A percentile compares a stretch with the other conserved stretches of the same genome.
phyloP scores from a whole-genome alignment of 2,797 vertebrate genomes.

The Mallotus villosus region DNA sequence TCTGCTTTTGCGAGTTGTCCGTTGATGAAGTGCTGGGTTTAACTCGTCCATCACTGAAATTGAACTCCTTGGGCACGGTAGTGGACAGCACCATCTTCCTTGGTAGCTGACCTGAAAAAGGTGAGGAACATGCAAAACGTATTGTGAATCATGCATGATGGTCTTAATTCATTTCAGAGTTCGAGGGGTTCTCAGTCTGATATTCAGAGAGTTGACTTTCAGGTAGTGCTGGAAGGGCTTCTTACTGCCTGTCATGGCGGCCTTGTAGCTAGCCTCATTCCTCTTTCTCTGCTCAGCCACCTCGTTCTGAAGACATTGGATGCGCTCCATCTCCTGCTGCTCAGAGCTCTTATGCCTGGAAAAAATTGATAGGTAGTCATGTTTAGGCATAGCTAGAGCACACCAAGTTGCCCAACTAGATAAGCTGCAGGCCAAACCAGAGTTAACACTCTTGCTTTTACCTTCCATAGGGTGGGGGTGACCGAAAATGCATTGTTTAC shows the following conservation, averaged over 20 bases:
- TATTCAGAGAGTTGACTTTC: neutral
- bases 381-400: too few species aligned
- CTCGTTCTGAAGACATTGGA: slow-evolving; percentile 83
- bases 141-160: too few species aligned
- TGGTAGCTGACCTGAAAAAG: slow-evolving; percentile 52
- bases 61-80: slow-evolving; percentile 86
- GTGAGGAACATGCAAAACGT: slow-evolving; percentile 10
- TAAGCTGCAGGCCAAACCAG: too few species aligned
- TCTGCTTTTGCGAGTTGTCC: slow-evolving; percentile 68
- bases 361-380: neutral
- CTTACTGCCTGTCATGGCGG: slow-evolving; percentile 87
- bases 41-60: slow-evolving; percentile 80
- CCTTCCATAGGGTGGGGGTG: too few species aligned
- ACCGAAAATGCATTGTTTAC: too few species aligned
- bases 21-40: slow-evolving; percentile 63
- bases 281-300: slow-evolving; percentile 83
- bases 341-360: slow-evolving; percentile 79
- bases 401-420: too few species aligned
- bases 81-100: slow-evolving; percentile 75
- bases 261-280: slow-evolving; percentile 88
- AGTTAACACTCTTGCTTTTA: too few species aligned
- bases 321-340: slow-evolving; percentile 85
- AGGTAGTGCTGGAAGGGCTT: slow-evolving; percentile 32
- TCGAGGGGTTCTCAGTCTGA: neutral
- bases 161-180: too few species aligned